Conservation (phyloP, 2,797 vertebrate species). For the Lateolabrax maculatus region DNA sequence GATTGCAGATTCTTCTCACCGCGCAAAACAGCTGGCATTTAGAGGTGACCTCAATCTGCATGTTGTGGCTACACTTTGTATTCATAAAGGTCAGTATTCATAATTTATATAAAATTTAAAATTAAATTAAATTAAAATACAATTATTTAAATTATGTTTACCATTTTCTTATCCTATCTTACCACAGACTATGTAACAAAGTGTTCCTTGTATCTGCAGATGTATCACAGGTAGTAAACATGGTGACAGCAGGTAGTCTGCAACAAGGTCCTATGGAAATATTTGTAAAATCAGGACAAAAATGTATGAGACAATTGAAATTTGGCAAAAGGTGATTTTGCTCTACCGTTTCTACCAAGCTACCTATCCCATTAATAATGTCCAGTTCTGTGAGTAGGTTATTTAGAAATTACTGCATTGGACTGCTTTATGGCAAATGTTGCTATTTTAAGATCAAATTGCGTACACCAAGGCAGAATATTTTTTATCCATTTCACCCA, state of each 20-base stretch:
- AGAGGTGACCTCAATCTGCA: conserved; percentile 34
- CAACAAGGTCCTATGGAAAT: not conserved
- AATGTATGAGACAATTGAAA: not conserved
- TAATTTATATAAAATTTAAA: too few relatives aligned
- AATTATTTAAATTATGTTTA: too few relatives aligned
- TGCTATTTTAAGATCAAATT: not conserved
- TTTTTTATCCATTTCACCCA: not conserved
- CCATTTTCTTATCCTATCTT: too few relatives aligned
- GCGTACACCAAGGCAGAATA: not conserved
- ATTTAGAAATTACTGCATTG: not conserved
- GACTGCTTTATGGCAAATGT: not conserved
- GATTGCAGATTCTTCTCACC: conserved; percentile 23
- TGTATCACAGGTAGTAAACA: not conserved
- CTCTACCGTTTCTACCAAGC: not conserved
- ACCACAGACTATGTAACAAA: not conserved
- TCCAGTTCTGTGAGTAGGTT: not conserved
- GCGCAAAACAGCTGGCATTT: conserved; percentile 34
- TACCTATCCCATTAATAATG: not conserved
- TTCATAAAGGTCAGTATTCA: too few relatives aligned
- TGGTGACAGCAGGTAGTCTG: not conserved
- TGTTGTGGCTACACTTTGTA: conserved; percentile 2
- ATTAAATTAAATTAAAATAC: too few relatives aligned
- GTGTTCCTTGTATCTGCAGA: not conserved
- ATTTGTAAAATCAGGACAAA: not conserved
- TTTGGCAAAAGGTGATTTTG: not conserved